Percentiles rank a stretch among this genome's conserved stretches.
Evolutionary conservation across 2,113 vertebrate species (phyloP).

Genomic region (Charina bottae): DNA sequence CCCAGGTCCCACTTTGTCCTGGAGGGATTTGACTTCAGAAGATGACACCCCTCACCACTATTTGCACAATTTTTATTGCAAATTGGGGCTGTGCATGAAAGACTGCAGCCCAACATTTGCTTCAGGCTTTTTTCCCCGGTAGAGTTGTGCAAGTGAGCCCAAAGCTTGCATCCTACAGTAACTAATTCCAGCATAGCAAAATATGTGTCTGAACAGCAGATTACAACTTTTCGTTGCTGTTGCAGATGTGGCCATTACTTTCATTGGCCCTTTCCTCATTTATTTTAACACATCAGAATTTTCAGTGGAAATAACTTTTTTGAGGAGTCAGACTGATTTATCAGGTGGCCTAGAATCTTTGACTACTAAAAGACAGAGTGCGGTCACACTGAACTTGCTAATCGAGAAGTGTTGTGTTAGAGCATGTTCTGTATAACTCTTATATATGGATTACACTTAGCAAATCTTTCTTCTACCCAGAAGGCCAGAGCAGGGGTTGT

Average conservation of each 20-base stretch:
- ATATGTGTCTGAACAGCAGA: neutral
- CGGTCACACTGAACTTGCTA: neutral
- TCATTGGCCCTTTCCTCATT: neutral
- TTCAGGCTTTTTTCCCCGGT: neutral
- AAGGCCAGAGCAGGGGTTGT: neutral
- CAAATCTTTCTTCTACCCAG: neutral
- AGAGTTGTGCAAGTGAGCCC: too few species aligned
- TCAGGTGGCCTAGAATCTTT: neutral
- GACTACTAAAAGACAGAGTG: neutral
- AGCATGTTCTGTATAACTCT: neutral
- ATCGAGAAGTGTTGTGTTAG: neutral
- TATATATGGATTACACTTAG: neutral
- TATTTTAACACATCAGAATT: neutral
- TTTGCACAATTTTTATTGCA: neutral
- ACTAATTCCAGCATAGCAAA: neutral
- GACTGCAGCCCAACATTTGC: neutral
- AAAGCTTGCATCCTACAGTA: neutral
- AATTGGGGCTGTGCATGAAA: neutral
- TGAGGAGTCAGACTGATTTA: neutral
- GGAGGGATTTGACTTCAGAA: neutral
- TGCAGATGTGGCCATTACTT: too few species aligned
- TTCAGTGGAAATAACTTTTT: neutral
- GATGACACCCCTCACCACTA: neutral
- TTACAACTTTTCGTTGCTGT: too few species aligned
- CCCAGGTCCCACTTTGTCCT: neutral